phyloP scores from a whole-genome alignment of 2,113 vertebrate genomes.

The Nothoprocta perdicaria region DNA sequence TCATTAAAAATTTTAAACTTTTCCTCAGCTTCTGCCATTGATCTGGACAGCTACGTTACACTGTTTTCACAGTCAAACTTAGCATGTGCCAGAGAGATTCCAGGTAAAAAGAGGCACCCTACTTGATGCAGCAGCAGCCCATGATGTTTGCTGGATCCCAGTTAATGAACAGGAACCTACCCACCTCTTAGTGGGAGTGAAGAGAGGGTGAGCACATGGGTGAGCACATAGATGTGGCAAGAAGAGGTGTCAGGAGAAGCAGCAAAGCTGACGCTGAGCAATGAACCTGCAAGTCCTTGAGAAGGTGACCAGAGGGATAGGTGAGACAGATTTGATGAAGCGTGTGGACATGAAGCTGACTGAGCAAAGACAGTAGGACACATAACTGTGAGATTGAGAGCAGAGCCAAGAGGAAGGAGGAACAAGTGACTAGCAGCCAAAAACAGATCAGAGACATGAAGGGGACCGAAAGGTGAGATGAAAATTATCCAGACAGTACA shows the following conservation, averaged over 20 bases:
- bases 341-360: not conserved
- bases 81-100: not conserved
- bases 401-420: not conserved
- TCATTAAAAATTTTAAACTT: not conserved
- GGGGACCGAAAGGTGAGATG: not conserved
- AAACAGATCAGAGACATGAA: not conserved
- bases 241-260: not conserved
- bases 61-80: not conserved
- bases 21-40: not conserved
- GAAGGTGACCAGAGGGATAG: not conserved
- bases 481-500: not conserved
- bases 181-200: not conserved
- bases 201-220: not conserved
- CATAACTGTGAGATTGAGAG: not conserved
- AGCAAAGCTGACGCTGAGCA: not conserved
- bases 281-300: not conserved
- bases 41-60: not conserved
- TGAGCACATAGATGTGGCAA: not conserved
- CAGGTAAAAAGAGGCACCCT: not conserved
- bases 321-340: not conserved
- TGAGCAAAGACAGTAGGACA: not conserved
- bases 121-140: not conserved
- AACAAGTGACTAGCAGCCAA: not conserved
- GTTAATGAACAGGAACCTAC: not conserved
- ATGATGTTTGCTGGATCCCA: fast-evolving